Percentiles rank a stretch among this genome's conserved stretches.
phyloP scores from a whole-genome alignment of 2,888 invertebrate genomes.

The Gibbula magus region DNA sequence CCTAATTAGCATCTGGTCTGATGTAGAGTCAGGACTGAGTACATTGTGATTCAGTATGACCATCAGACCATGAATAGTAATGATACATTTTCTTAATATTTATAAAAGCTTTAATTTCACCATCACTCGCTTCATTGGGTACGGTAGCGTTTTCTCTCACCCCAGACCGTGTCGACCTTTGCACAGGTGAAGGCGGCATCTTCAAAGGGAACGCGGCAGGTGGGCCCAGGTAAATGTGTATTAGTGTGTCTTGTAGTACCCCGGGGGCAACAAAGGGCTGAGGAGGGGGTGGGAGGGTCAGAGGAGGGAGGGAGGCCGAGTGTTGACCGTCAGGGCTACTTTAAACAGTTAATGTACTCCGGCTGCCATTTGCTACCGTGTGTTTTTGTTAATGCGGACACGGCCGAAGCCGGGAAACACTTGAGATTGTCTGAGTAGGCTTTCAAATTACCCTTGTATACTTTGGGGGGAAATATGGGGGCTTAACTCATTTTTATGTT shows the following conservation, averaged over 20 bases:
- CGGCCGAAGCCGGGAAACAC: no score
- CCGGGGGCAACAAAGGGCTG: background rate
- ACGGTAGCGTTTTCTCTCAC: background rate
- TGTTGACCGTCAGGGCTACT: no score
- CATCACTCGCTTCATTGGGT: background rate
- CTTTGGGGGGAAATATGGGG: no score
- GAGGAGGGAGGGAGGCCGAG: background rate
- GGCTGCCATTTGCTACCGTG: no score
- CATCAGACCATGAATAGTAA: background rate
- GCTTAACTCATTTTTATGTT: no score
- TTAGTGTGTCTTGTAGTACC: background rate
- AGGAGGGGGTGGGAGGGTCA: background rate
- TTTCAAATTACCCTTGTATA: no score
- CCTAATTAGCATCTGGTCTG: no score
- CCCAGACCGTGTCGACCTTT: background rate
- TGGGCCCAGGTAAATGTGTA: background rate
- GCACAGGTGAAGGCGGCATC: conserved; percentile 1
- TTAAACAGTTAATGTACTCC: no score
- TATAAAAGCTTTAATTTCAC: background rate
- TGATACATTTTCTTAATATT: background rate
- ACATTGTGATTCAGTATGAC: background rate
- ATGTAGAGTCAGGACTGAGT: no score
- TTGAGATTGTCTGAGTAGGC: no score
- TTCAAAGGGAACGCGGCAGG: background rate
- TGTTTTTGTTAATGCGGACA: no score